These are phyloP conservation scores for Discoglossus pictus DNA, from an alignment of 2,797 vertebrate genomes.

Conservation along the genomic window DNA sequence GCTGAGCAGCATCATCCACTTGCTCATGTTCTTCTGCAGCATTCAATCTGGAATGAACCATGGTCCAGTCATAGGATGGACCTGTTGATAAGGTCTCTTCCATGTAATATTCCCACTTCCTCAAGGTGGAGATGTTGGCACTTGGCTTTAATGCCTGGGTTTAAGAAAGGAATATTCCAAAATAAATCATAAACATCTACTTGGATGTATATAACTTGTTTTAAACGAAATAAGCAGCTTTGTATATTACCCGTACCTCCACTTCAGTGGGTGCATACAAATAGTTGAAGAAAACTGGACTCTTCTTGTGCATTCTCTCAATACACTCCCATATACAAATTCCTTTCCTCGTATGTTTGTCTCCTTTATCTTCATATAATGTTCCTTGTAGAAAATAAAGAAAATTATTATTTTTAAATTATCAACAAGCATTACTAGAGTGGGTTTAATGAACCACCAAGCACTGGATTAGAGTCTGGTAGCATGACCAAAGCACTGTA, in stretches of 20 bases:
- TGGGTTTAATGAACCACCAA: no score
- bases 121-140: conserved; percentile 84
- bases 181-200: no score
- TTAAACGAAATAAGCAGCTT: background rate
- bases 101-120: conserved; percentile 92
- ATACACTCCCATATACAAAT: conserved; percentile 97
- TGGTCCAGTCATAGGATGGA: conserved; percentile 91
- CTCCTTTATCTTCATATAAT: conserved; percentile 95
- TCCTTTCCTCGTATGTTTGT: conserved; percentile 89
- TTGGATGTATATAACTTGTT: background rate
- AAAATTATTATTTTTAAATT: no score
- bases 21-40: conserved; percentile 73
- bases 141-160: conserved; percentile 86
- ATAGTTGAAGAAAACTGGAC: conserved; percentile 96
- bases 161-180: conserved; percentile 44
- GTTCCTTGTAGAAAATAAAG: conserved; percentile 73
- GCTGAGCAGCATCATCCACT: conserved; percentile 61
- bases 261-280: conserved; percentile 83
- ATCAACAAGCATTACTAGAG: no score
- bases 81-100: conserved; percentile 91
- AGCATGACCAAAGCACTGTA: no score
- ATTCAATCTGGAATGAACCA: conserved; percentile 70
- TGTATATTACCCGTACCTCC: conserved; percentile 69
- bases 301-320: conserved; percentile 87
- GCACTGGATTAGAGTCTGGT: no score